phyloP scores from a whole-genome alignment of 2,113 vertebrate genomes.

The Barnardius zonarius region DNA sequence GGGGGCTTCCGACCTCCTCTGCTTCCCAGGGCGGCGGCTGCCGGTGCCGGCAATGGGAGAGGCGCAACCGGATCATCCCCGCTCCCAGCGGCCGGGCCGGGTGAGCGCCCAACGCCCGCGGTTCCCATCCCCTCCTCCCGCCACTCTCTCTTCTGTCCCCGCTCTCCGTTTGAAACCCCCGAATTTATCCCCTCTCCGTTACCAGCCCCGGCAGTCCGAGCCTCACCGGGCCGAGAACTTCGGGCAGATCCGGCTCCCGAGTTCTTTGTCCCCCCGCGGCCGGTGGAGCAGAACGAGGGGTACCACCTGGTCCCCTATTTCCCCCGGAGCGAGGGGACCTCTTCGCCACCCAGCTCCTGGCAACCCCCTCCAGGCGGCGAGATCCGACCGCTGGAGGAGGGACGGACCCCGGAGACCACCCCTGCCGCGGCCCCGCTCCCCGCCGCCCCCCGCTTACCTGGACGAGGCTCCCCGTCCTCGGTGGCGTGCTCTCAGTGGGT shows the following conservation, averaged over 20 bases:
- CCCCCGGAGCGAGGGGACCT: no score
- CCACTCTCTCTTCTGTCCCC: neutral
- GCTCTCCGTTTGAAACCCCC: neutral
- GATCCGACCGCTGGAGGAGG: neutral
- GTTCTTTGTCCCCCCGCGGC: neutral
- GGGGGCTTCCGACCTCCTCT: neutral
- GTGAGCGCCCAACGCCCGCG: neutral
- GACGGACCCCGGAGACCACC: neutral
- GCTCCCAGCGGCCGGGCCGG: neutral
- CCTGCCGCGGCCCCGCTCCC: neutral
- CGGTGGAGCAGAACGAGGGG: neutral
- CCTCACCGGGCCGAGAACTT: neutral
- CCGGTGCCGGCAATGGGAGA: neutral
- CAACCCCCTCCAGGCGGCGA: neutral
- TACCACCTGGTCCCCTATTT: neutral
- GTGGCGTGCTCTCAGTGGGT: neutral
- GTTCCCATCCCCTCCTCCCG: no score
- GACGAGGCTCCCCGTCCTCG: neutral
- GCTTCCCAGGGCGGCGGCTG: neutral
- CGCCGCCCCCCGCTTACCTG: conserved; percentile 9
- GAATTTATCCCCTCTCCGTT: neutral
- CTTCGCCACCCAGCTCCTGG: neutral
- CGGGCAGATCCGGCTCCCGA: no score
- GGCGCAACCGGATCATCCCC: neutral
- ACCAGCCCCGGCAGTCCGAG: rapidly evolving